Conservation (phyloP, 64 coral and sea anemone species). For the Montipora sp. region DNA sequence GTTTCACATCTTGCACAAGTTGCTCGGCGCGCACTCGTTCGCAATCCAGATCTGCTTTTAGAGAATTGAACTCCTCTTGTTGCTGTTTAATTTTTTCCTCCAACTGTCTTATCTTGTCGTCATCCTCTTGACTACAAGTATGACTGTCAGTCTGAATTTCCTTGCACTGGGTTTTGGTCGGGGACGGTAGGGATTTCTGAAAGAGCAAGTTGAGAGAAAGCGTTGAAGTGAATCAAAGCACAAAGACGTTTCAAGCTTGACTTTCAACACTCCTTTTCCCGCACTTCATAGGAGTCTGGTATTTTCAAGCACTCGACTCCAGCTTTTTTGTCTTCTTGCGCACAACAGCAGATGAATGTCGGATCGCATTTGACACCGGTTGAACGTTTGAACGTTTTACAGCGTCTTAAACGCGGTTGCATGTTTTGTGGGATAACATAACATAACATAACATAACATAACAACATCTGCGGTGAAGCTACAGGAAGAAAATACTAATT, state of each 20-base stretch:
- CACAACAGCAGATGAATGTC: too few relatives aligned
- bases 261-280: neutral
- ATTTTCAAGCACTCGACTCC: too few relatives aligned
- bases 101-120: conserved; percentile 49
- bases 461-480: too few relatives aligned
- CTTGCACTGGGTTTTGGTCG: neutral
- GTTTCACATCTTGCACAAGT: neutral
- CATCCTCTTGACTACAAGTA: neutral
- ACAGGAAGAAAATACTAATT: too few relatives aligned
- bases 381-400: too few relatives aligned
- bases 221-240: neutral
- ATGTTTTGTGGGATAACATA: too few relatives aligned
- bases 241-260: neutral
- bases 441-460: too few relatives aligned
- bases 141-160: conserved; percentile 3
- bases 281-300: too few relatives aligned
- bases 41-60: conserved; percentile 29
- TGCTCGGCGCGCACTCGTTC: conserved; percentile 56
- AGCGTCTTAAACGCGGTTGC: too few relatives aligned
- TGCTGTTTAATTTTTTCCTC: conserved; percentile 22
- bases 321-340: neutral
- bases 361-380: too few relatives aligned
- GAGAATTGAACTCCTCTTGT: conserved; percentile 47
- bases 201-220: neutral
- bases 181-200: neutral